These are phyloP conservation scores for Eulemur mongoz DNA, from an alignment of 2,797 vertebrate species.

Conservation along the genomic window DNA sequence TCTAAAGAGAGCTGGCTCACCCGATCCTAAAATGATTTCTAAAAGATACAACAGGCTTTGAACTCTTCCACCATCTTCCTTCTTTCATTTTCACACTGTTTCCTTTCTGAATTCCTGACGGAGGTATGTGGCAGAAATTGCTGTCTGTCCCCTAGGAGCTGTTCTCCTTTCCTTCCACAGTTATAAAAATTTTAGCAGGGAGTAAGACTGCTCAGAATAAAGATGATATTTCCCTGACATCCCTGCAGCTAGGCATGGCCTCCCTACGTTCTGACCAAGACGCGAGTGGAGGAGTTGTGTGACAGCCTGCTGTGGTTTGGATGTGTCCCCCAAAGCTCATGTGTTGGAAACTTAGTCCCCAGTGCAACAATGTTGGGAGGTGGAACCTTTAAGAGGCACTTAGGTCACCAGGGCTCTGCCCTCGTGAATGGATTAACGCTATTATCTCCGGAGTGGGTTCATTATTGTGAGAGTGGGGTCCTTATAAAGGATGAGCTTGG, in stretches of 20 bases:
- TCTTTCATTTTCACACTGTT: background rate
- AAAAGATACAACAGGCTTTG: conserved; percentile 9
- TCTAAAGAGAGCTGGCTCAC: conserved; percentile 9
- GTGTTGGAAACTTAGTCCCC: background rate
- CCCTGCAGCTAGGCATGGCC: background rate
- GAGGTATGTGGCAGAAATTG: background rate
- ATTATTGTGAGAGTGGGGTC: background rate
- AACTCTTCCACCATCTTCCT: background rate
- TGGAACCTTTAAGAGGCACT: background rate
- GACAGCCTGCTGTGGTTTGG: background rate
- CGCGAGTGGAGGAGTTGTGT: background rate
- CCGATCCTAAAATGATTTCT: conserved; percentile 12
- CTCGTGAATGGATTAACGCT: background rate
- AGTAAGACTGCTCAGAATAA: background rate
- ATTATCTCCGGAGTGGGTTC: background rate
- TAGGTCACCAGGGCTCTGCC: background rate
- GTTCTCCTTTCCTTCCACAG: conserved; percentile 15
- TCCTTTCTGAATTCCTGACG: background rate
- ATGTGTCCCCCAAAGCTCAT: background rate
- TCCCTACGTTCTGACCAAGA: background rate
- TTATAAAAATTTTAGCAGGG: background rate
- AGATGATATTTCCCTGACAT: background rate
- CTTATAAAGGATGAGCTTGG: background rate
- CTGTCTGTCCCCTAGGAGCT: background rate
- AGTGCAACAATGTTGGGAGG: background rate